Percentiles rank a stretch among this genome's conserved stretches.
phyloP scores from a whole-genome alignment of 2,888 invertebrate genomes.

The Heliconius cydno region DNA sequence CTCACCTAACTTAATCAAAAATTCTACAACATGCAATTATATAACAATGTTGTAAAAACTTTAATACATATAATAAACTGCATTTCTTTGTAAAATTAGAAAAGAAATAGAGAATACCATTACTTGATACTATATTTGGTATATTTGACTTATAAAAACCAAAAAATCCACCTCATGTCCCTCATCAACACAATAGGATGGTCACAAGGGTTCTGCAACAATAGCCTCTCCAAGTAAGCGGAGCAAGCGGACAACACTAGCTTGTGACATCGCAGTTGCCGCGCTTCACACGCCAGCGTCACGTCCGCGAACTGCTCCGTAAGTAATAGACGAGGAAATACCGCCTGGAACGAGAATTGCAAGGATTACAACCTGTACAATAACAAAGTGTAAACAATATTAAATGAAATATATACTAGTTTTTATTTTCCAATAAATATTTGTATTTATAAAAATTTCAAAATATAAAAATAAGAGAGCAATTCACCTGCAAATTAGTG shows the following conservation, averaged over 20 bases:
- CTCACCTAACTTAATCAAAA: too few species aligned
- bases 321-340: constrained; percentile 89
- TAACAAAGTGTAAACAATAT: neutral
- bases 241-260: constrained; percentile 93
- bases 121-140: too few species aligned
- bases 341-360: constrained; percentile 71
- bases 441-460: too few species aligned
- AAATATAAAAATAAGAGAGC: neutral
- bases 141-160: neutral
- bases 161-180: constrained; percentile 86
- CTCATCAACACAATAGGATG: constrained; percentile 93
- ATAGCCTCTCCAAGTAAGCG: constrained; percentile 90
- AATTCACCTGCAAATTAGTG: constrained; percentile 86
- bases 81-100: too few species aligned
- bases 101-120: too few species aligned
- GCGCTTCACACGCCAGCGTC: constrained; percentile 93
- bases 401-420: neutral
- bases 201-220: constrained; percentile 92
- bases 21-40: too few species aligned
- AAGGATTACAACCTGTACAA: neutral
- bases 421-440: neutral
- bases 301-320: constrained; percentile 95
- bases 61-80: too few species aligned
- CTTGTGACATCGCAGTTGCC: constrained; percentile 93
- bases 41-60: too few species aligned